phyloP scores from a whole-genome alignment of 2,888 invertebrate species.

The Strigamia maritima region DNA sequence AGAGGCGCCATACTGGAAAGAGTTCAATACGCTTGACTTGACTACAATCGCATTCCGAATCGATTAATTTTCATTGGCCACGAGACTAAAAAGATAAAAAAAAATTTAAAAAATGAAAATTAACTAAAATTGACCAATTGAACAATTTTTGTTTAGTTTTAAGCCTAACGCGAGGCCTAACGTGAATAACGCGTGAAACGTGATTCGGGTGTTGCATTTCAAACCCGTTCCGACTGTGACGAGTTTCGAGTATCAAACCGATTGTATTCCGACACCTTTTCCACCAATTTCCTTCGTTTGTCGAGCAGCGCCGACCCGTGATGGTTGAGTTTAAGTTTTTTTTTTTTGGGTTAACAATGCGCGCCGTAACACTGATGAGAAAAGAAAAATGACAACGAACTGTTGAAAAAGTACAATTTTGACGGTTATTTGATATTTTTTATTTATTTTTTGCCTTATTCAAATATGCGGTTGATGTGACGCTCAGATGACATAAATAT shows the following conservation, averaged over 20 bases:
- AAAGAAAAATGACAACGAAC: no score
- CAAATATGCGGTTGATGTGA: no score
- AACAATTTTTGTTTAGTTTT: background rate
- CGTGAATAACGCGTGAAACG: no score
- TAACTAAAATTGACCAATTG: no score
- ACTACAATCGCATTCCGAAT: background rate
- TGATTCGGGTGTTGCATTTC: background rate
- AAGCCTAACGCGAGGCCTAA: no score
- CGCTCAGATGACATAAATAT: no score
- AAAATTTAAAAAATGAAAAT: background rate
- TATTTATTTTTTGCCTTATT: no score
- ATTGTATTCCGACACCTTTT: background rate
- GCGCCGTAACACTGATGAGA: no score
- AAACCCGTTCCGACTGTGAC: background rate
- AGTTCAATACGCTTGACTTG: conserved; percentile 10
- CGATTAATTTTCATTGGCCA: background rate
- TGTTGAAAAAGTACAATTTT: no score
- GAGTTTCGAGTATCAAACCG: background rate
- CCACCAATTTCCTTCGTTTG: background rate
- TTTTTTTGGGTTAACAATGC: background rate
- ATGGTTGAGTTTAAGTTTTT: background rate
- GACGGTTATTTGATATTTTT: no score
- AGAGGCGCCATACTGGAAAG: conserved; percentile 19
- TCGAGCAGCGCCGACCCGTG: background rate
- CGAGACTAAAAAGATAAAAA: background rate